Percentiles rank a stretch among this genome's conserved stretches.
Conservation (phyloP, 2,113 vertebrate species). For the Cyphomyrus discorhynchus region DNA sequence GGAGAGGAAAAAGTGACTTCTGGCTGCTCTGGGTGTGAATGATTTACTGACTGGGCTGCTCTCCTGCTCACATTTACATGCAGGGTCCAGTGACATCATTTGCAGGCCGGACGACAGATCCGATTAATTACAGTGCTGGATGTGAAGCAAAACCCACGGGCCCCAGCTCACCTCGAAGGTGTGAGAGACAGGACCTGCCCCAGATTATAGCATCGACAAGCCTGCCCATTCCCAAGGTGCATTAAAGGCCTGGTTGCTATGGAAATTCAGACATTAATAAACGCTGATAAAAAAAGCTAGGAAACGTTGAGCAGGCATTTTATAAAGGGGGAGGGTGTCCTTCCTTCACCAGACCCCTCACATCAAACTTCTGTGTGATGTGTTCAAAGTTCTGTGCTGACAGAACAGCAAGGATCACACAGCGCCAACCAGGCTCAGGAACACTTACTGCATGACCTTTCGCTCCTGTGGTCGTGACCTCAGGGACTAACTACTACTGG, state of each 20-base stretch:
- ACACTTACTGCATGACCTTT: background rate
- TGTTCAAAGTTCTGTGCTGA: background rate
- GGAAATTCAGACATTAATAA: slow-evolving; percentile 17
- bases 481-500: background rate
- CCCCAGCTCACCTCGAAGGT: background rate
- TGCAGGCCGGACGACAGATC: background rate
- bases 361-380: background rate
- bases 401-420: background rate
- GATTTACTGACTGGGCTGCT: background rate
- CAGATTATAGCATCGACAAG: background rate
- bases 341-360: slow-evolving; percentile 8
- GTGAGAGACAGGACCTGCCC: background rate
- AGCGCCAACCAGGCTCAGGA: background rate
- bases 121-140: background rate
- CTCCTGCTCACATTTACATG: background rate
- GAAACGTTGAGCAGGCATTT: background rate
- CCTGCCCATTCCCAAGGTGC: background rate
- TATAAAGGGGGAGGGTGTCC: background rate
- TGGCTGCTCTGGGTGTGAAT: background rate
- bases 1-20: background rate
- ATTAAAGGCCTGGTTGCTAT: background rate
- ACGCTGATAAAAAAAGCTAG: slow-evolving; percentile 1
- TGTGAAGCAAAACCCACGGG: background rate
- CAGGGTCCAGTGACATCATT: background rate
- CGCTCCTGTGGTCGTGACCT: background rate